phyloP scores from a whole-genome alignment of 2,113 vertebrate genomes.

The Neofelis nebulosa region DNA sequence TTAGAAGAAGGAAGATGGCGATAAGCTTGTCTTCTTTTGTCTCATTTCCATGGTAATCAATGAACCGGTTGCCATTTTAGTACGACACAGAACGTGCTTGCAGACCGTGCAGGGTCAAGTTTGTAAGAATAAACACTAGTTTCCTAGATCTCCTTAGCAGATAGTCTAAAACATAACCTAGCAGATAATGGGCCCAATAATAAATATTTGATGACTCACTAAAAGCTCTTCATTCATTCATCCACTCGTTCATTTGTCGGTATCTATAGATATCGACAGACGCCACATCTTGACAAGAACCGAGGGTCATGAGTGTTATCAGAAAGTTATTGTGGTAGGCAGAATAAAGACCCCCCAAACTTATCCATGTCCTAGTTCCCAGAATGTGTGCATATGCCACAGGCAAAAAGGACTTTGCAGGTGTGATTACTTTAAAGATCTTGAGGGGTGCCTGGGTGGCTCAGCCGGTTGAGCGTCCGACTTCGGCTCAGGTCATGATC shows the following conservation, averaged over 20 bases:
- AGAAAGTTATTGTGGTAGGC: not conserved
- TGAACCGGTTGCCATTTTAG: not conserved
- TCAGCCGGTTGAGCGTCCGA: too few relatives aligned
- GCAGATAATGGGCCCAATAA: not conserved
- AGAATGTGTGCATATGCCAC: not conserved
- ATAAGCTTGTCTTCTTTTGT: not conserved
- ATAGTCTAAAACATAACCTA: not conserved
- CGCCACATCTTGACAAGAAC: not conserved
- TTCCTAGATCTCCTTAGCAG: not conserved
- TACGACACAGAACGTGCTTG: constrained; percentile 16
- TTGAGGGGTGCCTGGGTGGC: not conserved
- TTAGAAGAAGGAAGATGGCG: not conserved
- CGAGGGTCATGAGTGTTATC: not conserved
- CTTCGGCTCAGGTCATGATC: too few relatives aligned
- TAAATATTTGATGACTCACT: not conserved
- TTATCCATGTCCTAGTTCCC: not conserved
- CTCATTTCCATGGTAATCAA: not conserved
- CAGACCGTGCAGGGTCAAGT: not conserved
- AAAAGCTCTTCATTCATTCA: not conserved
- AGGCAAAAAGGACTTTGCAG: not conserved
- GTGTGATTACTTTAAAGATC: not conserved
- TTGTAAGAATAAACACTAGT: not conserved
- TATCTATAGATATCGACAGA: not conserved
- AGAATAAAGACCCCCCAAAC: not conserved
- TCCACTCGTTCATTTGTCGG: not conserved